These are phyloP conservation scores for Gallinago undulata DNA, from an alignment of 2,113 vertebrate genomes.

Conservation along the genomic window DNA sequence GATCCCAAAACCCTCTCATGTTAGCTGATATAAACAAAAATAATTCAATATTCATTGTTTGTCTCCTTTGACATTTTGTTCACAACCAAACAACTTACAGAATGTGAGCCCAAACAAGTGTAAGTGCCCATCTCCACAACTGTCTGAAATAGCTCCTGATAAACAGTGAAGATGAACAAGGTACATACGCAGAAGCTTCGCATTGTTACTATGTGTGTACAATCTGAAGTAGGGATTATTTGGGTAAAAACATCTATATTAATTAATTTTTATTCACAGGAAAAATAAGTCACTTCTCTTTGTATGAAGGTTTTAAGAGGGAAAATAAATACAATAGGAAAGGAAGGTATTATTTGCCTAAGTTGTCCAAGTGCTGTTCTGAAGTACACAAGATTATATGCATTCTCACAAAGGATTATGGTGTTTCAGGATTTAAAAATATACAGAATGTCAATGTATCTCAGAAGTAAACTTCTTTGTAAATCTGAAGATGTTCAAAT, in stretches of 20 bases:
- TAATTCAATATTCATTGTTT: background rate
- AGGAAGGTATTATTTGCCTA: background rate
- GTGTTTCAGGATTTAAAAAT: background rate
- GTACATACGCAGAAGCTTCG: background rate
- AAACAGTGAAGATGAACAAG: background rate
- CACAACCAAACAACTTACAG: background rate
- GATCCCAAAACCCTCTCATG: background rate
- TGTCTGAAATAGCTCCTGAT: background rate
- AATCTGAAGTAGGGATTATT: background rate
- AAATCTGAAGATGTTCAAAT: background rate
- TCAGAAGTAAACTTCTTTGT: background rate
- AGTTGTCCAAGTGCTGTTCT: background rate
- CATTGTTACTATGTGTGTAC: no score
- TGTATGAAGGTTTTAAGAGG: background rate
- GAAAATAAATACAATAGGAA: background rate
- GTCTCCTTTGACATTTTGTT: background rate
- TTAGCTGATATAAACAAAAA: background rate
- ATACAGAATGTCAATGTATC: background rate
- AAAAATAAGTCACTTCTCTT: background rate
- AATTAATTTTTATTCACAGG: background rate
- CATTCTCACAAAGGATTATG: background rate
- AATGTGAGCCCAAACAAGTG: background rate
- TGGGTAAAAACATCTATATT: background rate
- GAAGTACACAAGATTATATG: background rate
- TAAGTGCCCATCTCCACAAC: background rate